Conservation (phyloP, 2,113 vertebrate species). For the Barnardius zonarius region DNA sequence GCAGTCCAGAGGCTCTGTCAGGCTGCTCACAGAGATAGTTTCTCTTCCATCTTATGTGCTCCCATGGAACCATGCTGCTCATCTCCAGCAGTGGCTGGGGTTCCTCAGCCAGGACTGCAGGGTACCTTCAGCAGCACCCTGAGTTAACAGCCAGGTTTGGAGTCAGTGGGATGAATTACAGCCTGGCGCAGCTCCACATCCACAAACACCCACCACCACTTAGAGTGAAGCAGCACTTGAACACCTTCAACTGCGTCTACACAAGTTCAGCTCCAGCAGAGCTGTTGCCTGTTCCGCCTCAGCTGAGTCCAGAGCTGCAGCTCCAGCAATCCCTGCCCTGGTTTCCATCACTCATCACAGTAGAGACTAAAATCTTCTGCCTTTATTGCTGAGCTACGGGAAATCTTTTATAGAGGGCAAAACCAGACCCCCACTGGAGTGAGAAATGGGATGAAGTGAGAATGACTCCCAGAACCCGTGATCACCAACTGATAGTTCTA, state of each 20-base stretch:
- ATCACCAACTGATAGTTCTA: background rate
- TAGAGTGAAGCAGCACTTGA: background rate
- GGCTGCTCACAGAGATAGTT: background rate
- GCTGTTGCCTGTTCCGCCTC: background rate
- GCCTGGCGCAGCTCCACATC: background rate
- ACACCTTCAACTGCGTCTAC: background rate
- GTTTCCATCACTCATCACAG: background rate
- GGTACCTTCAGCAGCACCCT: background rate
- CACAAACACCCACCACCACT: background rate
- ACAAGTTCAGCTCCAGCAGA: background rate
- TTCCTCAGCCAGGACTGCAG: background rate
- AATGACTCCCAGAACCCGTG: background rate
- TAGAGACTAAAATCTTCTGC: background rate
- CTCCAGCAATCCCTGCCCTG: background rate
- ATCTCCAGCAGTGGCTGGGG: background rate
- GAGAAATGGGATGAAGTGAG: background rate
- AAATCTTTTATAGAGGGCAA: background rate
- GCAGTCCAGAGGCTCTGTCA: background rate
- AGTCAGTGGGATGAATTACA: fast-evolving
- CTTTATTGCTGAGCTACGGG: fast-evolving
- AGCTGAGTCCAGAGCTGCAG: background rate
- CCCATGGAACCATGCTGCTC: background rate
- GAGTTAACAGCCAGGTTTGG: background rate
- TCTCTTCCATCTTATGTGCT: background rate
- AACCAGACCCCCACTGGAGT: background rate